Evolutionary conservation across 2,888 invertebrate species (phyloP).

Genomic region (Chaitophorus viminalis): DNA sequence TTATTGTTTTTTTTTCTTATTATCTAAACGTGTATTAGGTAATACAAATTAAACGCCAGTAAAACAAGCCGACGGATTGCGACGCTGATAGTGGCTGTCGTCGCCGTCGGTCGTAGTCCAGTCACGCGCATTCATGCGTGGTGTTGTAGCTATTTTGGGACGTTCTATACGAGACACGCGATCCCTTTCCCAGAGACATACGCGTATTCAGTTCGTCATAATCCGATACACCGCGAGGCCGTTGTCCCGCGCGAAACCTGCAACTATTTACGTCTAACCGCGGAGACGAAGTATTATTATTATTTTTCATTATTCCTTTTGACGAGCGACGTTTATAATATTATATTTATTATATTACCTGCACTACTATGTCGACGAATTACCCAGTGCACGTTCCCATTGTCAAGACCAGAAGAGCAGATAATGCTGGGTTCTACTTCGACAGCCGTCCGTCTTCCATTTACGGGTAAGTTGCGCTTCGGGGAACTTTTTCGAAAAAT

Average conservation of each 20-base stretch:
- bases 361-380: neutral
- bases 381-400: slow-evolving; percentile 34
- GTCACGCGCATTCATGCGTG: neutral
- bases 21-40: no score
- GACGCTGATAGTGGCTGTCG: no score
- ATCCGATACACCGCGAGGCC: neutral
- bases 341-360: neutral
- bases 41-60: no score
- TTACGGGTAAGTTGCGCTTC: neutral
- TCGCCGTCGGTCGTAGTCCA: neutral
- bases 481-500: no score
- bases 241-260: neutral
- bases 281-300: neutral
- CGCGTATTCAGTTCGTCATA: neutral
- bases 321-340: no score
- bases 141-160: neutral
- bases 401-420: slow-evolving; percentile 19
- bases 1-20: no score
- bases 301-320: no score
- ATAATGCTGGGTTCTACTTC: neutral
- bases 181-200: neutral
- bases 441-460: neutral
- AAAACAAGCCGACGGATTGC: neutral
- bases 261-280: neutral
- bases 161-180: neutral